These are phyloP conservation scores for Suncus etruscus DNA, from an alignment of 2,113 vertebrate species.

Conservation along the genomic window DNA sequence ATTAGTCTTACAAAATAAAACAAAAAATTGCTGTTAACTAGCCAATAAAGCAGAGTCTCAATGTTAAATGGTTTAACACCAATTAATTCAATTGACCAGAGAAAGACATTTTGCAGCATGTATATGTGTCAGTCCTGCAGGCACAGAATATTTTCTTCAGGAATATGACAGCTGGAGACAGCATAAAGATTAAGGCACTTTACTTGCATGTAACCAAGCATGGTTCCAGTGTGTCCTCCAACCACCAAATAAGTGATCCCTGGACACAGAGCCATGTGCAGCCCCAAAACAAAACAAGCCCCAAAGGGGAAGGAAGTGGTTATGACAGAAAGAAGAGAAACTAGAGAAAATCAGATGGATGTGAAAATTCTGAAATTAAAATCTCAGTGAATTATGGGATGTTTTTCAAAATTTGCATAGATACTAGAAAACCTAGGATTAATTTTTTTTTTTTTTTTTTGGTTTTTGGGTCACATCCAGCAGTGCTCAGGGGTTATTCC, in stretches of 20 bases:
- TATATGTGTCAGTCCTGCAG: not conserved
- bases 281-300: no score
- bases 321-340: not conserved
- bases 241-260: no score
- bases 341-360: not conserved
- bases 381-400: not conserved
- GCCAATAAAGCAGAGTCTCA: not conserved
- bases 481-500: no score
- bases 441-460: slow-evolving; percentile 43
- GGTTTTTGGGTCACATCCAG: no score
- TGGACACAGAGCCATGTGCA: no score
- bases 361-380: not conserved
- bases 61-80: slow-evolving; percentile 1
- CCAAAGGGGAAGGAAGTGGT: no score
- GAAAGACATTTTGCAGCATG: not conserved
- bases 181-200: no score
- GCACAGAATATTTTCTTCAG: not conserved
- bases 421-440: not conserved
- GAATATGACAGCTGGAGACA: not conserved
- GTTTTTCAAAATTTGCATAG: not conserved
- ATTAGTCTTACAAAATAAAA: slow-evolving; percentile 19
- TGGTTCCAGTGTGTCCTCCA: no score
- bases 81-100: slow-evolving; percentile 12
- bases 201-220: no score
- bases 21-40: slow-evolving; percentile 1